Evolutionary conservation across 2,797 vertebrate species (phyloP).

Genomic region (Melopsittacus undulatus): DNA sequence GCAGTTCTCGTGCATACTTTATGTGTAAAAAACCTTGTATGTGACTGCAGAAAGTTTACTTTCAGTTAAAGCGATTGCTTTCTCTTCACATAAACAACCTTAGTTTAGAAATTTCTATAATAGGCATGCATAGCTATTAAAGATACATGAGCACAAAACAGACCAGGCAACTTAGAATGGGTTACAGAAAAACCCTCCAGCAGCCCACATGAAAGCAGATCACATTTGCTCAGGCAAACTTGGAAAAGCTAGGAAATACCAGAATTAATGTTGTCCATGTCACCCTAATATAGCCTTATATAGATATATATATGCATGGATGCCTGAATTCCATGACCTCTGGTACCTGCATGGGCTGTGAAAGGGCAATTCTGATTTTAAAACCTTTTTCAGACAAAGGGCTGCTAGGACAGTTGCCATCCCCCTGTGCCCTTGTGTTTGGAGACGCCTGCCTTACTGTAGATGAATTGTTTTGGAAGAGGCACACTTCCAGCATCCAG

Average conservation of each 20-base stretch:
- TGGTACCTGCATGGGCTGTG: neutral
- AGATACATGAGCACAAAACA: neutral
- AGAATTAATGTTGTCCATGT: neutral
- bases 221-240: neutral
- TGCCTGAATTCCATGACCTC: neutral
- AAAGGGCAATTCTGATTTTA: neutral
- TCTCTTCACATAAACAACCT: neutral
- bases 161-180: neutral
- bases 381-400: neutral
- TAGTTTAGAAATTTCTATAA: neutral
- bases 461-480: neutral
- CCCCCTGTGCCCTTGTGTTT: neutral
- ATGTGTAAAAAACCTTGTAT: neutral
- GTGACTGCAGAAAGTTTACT: neutral
- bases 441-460: neutral
- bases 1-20: neutral
- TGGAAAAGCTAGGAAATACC: neutral
- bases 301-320: neutral
- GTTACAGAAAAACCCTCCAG: neutral
- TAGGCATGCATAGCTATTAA: neutral
- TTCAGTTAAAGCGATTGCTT: neutral
- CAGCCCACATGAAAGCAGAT: neutral
- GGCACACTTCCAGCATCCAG: neutral
- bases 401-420: neutral
- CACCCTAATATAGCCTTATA: neutral